phyloP scores from a whole-genome alignment of 2,888 invertebrate genomes.

The Amaurobius ferox region DNA sequence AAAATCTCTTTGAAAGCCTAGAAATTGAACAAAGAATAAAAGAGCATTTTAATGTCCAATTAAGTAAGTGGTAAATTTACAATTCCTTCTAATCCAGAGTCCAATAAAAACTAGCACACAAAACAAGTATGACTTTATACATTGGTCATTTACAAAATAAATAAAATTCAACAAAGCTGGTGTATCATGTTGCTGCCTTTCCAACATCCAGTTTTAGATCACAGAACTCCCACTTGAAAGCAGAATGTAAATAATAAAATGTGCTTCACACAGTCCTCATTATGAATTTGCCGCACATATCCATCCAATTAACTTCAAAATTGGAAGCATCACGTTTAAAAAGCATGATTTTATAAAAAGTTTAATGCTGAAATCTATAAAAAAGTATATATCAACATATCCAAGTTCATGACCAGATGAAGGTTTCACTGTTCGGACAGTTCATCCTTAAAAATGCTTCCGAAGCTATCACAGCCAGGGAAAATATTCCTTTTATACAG shows the following conservation, averaged over 20 bases:
- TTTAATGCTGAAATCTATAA: neutral
- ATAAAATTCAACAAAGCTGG: conserved; percentile 33
- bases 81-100: neutral
- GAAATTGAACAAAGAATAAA: too few relatives aligned
- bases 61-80: too few relatives aligned
- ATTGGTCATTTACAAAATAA: conserved; percentile 69
- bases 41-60: too few relatives aligned
- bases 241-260: neutral
- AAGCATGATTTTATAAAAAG: conserved; percentile 1
- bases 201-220: conserved; percentile 1
- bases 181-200: conserved; percentile 3
- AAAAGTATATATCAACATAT: conserved; percentile 30
- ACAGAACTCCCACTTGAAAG: conserved; percentile 16
- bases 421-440: conserved; percentile 28
- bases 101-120: conserved; percentile 40
- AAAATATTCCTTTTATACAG: conserved; percentile 46
- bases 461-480: conserved; percentile 69
- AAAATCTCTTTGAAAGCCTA: too few relatives aligned
- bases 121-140: conserved; percentile 36
- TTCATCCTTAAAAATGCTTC: conserved; percentile 21
- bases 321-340: neutral
- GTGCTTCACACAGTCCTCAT: neutral
- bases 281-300: neutral
- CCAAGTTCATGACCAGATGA: conserved; percentile 69
- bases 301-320: neutral